These are phyloP conservation scores for Incurvaria masculella DNA, from an alignment of 2,888 invertebrate genomes.

Conservation along the genomic window DNA sequence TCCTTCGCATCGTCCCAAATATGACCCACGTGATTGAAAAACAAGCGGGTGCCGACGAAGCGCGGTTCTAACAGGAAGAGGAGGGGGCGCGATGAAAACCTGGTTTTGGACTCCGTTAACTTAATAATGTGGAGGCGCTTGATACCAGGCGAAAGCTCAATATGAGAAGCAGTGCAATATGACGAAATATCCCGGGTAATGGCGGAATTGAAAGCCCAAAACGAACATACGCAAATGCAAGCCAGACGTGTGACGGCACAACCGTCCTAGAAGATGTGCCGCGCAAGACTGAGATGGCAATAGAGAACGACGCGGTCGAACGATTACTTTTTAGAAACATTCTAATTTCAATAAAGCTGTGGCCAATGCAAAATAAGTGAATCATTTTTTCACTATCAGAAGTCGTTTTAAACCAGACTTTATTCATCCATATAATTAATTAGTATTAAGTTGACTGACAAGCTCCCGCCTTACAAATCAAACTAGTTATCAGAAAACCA, in stretches of 20 bases:
- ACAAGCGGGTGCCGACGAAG: conserved; percentile 32
- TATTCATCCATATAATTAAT: too few relatives aligned
- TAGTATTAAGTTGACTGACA: too few relatives aligned
- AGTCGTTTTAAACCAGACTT: too few relatives aligned
- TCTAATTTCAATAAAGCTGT: too few relatives aligned
- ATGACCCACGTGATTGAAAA: conserved; percentile 55
- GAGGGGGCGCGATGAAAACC: neutral
- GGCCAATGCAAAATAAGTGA: too few relatives aligned
- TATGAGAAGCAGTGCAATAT: neutral
- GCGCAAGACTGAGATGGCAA: conserved; percentile 12
- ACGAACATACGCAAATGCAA: too few relatives aligned
- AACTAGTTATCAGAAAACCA: too few relatives aligned
- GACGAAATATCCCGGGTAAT: neutral
- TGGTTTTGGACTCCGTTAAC: too few relatives aligned
- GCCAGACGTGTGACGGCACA: too few relatives aligned
- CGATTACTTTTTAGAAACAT: neutral
- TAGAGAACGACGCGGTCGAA: neutral
- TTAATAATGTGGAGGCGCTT: neutral
- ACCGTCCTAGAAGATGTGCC: too few relatives aligned
- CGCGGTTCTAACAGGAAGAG: neutral
- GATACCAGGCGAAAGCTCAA: neutral
- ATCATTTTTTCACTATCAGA: too few relatives aligned
- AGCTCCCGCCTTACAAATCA: too few relatives aligned
- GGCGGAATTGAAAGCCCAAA: neutral
- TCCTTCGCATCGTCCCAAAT: conserved; percentile 32